Conservation (phyloP, 2,113 vertebrate genomes). For the Salminus brasiliensis region DNA sequence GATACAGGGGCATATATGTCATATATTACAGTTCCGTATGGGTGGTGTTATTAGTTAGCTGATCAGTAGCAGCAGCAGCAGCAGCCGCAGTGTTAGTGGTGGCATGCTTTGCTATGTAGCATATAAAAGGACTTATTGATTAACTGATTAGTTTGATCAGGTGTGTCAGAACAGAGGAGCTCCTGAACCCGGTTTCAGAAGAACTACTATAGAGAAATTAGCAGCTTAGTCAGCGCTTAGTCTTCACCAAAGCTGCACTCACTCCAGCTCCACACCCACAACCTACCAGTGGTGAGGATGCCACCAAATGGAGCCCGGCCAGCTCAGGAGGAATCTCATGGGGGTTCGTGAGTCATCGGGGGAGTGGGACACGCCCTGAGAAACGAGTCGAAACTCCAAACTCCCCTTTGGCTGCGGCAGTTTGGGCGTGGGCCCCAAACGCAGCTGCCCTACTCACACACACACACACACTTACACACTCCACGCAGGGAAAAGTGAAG, state of each 20-base stretch:
- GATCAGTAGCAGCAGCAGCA: too few relatives aligned
- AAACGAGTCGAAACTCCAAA: slow-evolving; percentile 35
- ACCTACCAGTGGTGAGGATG: neutral
- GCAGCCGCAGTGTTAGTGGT: too few relatives aligned
- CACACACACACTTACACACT: too few relatives aligned
- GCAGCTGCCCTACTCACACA: neutral
- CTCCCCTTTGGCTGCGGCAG: slow-evolving; percentile 2
- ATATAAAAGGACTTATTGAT: too few relatives aligned
- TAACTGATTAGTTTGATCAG: too few relatives aligned
- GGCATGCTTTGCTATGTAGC: too few relatives aligned
- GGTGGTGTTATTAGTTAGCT: too few relatives aligned
- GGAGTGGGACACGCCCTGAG: slow-evolving; percentile 41
- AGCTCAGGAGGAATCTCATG: neutral
- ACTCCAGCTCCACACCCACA: slow-evolving; percentile 10
- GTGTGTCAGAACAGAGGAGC: too few relatives aligned
- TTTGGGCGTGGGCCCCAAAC: slow-evolving; percentile 36
- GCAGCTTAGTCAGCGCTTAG: neutral
- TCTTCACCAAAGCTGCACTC: neutral
- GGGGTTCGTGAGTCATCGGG: slow-evolving; percentile 43
- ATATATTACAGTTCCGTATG: too few relatives aligned
- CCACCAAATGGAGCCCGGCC: neutral
- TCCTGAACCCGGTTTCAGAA: too few relatives aligned
- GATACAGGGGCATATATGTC: too few relatives aligned
- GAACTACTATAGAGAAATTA: too few relatives aligned
- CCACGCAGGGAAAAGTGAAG: neutral